Base-by-base conservation (phyloP, 1,140 invertebrate species). In the Vanessa atalanta region DNA sequence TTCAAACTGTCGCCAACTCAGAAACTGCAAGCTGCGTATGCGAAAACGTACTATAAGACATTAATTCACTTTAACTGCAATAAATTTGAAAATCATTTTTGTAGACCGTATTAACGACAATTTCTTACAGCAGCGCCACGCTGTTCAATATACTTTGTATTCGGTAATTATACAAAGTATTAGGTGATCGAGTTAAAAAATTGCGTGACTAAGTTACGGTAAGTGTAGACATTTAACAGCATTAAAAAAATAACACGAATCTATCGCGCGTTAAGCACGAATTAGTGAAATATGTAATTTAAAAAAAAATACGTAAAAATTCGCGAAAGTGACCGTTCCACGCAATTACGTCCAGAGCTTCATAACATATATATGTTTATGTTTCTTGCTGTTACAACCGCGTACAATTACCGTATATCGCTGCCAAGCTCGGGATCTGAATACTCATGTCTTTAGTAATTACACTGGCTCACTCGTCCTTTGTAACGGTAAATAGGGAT, bases 261-360 rank as follows among this genome's bases (percentile, higher is more conserved):
- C 50, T 13, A 31, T 53, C 65, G 26, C 48, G 37, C 53, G 37
- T 16, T 37, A 14, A 68, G 14, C 53, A 47, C 66, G 66, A 68
- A 60, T 68, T 57, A 47, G 5, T 57, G 20, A 68, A 12, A 20
- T 68, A n/a, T 26, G 20, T 7, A 61, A 5, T 61, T 15, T 43
- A 9, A 68, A 65, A 65, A 47, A 65, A 20, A 68, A 57, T 20
- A 14, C 4, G 2, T 37, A 55, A 68, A 68, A 57, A 57, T 47
- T 3, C 53, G 66, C 66, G 66, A 68, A 68, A 68, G 66, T 20
- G 16, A 68, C 66, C 53, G 66, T 68, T 57, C 12, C 66, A 47
- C 66, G 2, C 50, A 16, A 68, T 68, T 60, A 37, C 66, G 16
- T 47, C 2, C 23, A 57, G 20, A 57, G 20, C 16, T 23, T 57